phyloP scores from a whole-genome alignment of 2,888 invertebrate genomes.

The Toxonevra muliebris region DNA sequence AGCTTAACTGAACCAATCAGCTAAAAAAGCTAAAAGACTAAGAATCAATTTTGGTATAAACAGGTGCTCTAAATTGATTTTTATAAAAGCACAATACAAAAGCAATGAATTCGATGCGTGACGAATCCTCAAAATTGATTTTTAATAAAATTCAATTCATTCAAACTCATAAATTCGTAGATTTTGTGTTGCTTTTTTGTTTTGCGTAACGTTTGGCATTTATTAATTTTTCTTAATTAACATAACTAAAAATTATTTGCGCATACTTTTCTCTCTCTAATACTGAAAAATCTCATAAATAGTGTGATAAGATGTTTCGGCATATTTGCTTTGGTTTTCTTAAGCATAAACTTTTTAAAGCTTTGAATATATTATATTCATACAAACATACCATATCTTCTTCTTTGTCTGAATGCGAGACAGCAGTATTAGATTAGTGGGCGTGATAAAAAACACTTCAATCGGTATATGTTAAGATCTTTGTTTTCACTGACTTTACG shows the following conservation, averaged over 20 bases:
- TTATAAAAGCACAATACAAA: slow-evolving; percentile 1
- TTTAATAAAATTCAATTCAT: slow-evolving; percentile 43
- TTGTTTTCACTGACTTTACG: no score
- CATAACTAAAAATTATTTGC: slow-evolving; percentile 28
- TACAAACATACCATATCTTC: no score
- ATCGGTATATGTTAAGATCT: no score
- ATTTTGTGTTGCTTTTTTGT: slow-evolving; percentile 40
- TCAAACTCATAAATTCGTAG: slow-evolving; percentile 53
- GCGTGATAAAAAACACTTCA: no score
- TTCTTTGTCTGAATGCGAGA: no score
- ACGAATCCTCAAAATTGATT: no score
- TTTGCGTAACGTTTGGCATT: slow-evolving; percentile 23
- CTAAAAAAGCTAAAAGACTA: not conserved
- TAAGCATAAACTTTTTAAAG: no score
- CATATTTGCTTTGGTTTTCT: slow-evolving; percentile 45
- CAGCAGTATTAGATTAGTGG: no score
- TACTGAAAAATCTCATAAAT: slow-evolving; percentile 48
- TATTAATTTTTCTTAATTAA: slow-evolving; percentile 34
- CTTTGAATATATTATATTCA: no score
- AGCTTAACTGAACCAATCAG: not conserved
- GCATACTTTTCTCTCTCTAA: slow-evolving; percentile 17
- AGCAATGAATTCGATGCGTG: not conserved
- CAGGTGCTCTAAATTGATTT: slow-evolving; percentile 6
- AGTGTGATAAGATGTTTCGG: slow-evolving; percentile 55
- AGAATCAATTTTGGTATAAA: no score